A percentile compares a stretch with the other conserved stretches of the same genome.
These are phyloP conservation scores for Anodontia alba DNA, from an alignment of 2,888 invertebrate species.

Conservation along the genomic window DNA sequence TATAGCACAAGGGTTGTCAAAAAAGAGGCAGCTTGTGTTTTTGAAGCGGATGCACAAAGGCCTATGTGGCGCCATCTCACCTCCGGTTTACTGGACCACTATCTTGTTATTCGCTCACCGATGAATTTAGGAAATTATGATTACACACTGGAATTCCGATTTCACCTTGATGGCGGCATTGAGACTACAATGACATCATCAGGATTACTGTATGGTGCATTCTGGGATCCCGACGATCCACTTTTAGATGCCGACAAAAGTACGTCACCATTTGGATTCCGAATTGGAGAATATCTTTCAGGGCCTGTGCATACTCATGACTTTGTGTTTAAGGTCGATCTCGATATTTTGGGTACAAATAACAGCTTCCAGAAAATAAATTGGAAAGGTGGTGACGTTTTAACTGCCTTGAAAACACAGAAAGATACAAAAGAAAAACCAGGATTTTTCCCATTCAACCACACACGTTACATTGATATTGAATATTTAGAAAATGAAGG, in stretches of 20 bases:
- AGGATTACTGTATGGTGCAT: conserved; percentile 59
- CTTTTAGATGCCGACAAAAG: conserved; percentile 41
- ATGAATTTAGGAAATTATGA: conserved; percentile 71
- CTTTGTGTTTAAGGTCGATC: conserved; percentile 66
- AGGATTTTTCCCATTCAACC: conserved; percentile 56
- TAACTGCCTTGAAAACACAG: conserved; percentile 50
- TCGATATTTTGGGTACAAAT: conserved; percentile 59
- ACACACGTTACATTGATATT: conserved; percentile 57
- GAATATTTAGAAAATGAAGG: conserved; percentile 50
- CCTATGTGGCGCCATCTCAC: conserved; percentile 62
- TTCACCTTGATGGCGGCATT: conserved; percentile 61
- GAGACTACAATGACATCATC: conserved; percentile 56
- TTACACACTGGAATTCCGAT: conserved; percentile 66
- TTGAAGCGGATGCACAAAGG: conserved; percentile 64
- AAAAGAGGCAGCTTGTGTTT: conserved; percentile 63
- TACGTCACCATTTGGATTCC: conserved; percentile 61
- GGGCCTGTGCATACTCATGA: conserved; percentile 66
- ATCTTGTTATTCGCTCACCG: conserved; percentile 60
- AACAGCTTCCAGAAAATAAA: conserved; percentile 63
- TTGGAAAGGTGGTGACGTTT: conserved; percentile 60
- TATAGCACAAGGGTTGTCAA: conserved; percentile 19
- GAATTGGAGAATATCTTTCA: conserved; percentile 52
- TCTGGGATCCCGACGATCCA: conserved; percentile 62
- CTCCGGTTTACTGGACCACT: conserved; percentile 56
- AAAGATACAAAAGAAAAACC: conserved; percentile 44